Evolutionary conservation across 2,113 vertebrate genomes (phyloP).

Genomic region (Pteronura brasiliensis): DNA sequence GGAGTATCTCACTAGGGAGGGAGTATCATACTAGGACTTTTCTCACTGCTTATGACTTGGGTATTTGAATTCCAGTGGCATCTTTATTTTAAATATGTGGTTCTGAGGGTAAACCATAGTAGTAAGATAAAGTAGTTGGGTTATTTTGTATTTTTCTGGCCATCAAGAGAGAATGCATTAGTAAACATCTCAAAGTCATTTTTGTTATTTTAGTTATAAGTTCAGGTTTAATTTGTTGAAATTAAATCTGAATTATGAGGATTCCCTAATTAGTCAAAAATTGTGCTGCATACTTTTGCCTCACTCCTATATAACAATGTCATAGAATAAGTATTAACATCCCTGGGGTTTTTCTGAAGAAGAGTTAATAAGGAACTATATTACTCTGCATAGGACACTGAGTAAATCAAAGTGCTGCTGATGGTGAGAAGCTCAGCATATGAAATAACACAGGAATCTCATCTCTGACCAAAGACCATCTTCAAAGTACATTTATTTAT

Average conservation of each 20-base stretch:
- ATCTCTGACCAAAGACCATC: background rate
- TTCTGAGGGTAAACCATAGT: background rate
- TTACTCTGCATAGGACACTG: background rate
- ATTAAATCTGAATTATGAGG: background rate
- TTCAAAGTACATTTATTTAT: background rate
- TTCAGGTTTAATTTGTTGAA: background rate
- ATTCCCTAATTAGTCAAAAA: background rate
- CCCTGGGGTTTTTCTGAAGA: background rate
- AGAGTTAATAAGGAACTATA: background rate
- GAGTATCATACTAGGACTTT: background rate
- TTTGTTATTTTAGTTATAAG: background rate
- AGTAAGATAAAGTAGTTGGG: background rate
- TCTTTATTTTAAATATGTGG: constrained; percentile 7
- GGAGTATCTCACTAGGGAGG: background rate
- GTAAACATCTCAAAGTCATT: background rate
- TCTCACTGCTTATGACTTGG: background rate
- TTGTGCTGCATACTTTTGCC: background rate
- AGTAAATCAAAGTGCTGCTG: background rate
- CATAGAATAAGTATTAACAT: background rate
- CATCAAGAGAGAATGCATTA: background rate
- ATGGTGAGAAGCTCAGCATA: background rate
- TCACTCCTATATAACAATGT: background rate
- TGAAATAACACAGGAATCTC: background rate
- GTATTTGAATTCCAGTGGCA: background rate
- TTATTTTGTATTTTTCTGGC: background rate